Conservation (phyloP, 2,888 invertebrate genomes). For the Conistra vaccinii region DNA sequence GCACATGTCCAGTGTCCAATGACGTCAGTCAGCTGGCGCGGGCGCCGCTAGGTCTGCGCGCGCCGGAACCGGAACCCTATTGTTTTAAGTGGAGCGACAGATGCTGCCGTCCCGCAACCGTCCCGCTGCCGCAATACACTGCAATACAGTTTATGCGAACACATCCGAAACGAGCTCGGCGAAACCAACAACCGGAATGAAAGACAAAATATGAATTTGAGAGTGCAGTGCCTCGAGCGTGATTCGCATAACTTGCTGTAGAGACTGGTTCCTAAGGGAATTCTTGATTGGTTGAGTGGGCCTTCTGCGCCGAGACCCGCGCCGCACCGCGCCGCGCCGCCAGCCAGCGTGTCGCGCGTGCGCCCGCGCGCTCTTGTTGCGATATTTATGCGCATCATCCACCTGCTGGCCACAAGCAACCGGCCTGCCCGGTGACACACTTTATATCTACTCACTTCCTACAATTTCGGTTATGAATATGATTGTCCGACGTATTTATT, state of each 20-base stretch:
- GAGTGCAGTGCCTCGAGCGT: not conserved
- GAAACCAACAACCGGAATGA: not conserved
- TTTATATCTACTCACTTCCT: constrained; percentile 28
- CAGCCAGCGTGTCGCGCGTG: constrained; percentile 57
- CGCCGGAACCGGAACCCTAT: constrained; percentile 78
- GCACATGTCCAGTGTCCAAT: constrained; percentile 44
- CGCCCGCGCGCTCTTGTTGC: constrained; percentile 17
- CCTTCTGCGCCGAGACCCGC: not conserved
- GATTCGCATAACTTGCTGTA: not conserved
- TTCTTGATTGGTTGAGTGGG: not conserved
- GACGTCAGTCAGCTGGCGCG: constrained; percentile 57
- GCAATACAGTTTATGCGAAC: not conserved
- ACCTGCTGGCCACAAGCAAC: constrained; percentile 60
- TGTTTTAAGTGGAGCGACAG: constrained; percentile 73
- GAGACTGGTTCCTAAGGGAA: constrained; percentile 2
- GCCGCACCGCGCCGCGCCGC: not conserved
- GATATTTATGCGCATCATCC: constrained; percentile 65
- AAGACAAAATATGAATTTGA: constrained; percentile 2
- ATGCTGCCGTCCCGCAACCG: constrained; percentile 31
- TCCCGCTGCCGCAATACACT: not conserved
- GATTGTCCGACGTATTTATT: constrained; percentile 17
- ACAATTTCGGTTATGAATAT: constrained; percentile 31
- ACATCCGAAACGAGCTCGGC: not conserved
- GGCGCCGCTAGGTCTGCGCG: constrained; percentile 77
- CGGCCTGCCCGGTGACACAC: constrained; percentile 1